A percentile compares a stretch with the other conserved stretches of the same genome.
Conservation (phyloP, 2,888 invertebrate species). For the Callyntrura guangdongensis region DNA sequence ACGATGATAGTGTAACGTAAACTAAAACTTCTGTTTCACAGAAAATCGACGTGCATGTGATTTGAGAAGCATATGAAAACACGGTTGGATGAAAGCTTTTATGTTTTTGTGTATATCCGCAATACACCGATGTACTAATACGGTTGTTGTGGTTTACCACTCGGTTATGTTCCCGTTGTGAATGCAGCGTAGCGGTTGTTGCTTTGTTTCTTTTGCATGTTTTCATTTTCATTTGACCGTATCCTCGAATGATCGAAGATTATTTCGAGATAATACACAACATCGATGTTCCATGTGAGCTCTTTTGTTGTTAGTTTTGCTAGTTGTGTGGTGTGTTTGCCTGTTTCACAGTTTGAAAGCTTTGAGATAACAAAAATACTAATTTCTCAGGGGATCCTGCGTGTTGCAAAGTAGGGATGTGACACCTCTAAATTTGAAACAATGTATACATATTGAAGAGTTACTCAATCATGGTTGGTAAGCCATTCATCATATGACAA, state of each 20-base stretch:
- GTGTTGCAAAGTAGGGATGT: not conserved
- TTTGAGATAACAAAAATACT: not conserved
- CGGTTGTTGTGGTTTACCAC: constrained; percentile 40
- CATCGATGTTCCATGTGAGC: not conserved
- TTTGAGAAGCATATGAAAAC: not conserved
- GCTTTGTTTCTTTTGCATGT: constrained; percentile 43
- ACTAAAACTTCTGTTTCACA: constrained; percentile 1
- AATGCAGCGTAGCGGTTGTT: not conserved
- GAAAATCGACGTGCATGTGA: not conserved
- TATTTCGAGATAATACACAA: constrained; percentile 9
- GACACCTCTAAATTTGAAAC: not conserved
- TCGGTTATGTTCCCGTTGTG: constrained; percentile 43
- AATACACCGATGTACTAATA: constrained; percentile 6
- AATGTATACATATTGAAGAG: not conserved
- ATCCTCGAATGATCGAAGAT: constrained; percentile 16
- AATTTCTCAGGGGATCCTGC: constrained; percentile 1
- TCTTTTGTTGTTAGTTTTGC: not conserved
- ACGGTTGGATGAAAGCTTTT: constrained; percentile 38
- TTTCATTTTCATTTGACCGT: constrained; percentile 33
- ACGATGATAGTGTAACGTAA: not conserved
- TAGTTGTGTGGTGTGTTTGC: constrained; percentile 9
- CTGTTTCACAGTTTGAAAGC: not conserved
- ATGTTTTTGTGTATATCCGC: not conserved
- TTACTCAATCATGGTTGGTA: too few species aligned
- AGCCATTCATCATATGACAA: too few species aligned